Evolutionary conservation across 2,797 vertebrate species (phyloP), one percentile per base, ranked within the genome.

Genomic region (Hoplostethus mediterraneus): DNA sequence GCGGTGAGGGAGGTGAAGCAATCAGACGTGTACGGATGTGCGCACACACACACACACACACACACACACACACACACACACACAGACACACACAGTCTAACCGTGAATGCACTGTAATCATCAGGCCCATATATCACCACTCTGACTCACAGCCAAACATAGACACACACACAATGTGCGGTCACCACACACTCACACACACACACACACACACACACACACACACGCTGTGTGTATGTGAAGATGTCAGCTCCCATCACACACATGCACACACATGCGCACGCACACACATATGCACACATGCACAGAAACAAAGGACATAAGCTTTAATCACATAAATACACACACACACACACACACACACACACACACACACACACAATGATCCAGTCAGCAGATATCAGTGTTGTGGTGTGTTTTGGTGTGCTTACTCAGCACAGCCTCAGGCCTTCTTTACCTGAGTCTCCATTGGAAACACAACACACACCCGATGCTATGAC

Each of bases 381-480:
- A 49, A 31, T 14, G n/a, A 56, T 40, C n/a, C 1, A 71, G 59
- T 83, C 56, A 76, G 77, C 59, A 77, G 69, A 67, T 57, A 74
- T 80, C 36, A 71, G 25, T 36, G 21, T 55, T 21, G 1, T 17
- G 9, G 42, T 14, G 51, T 70, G 40, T 36, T 62, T 13, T 49
- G 48, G 30, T 49, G n/a, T n/a, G n/a, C 51, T 63, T 65, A 69
- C 31, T 73, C 71, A 76, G 77, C 79, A 56, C 44, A 33, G 47
- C 84, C 68, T 12, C 36, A 28, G 75, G 57, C n/a, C 48, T 54
- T 60, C 62, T 63, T 47, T 21, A 58, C 33, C 71, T 3, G 38
- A 52, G 42, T 54, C 66, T 73, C 48, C 54, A 64, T 49, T 47
- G 48, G 12, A 71, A 70, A 71, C 25, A n/a, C 58, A 57, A 58